Conservation (phyloP, 2,113 vertebrate genomes). For the Illadopsis cleaveri region DNA sequence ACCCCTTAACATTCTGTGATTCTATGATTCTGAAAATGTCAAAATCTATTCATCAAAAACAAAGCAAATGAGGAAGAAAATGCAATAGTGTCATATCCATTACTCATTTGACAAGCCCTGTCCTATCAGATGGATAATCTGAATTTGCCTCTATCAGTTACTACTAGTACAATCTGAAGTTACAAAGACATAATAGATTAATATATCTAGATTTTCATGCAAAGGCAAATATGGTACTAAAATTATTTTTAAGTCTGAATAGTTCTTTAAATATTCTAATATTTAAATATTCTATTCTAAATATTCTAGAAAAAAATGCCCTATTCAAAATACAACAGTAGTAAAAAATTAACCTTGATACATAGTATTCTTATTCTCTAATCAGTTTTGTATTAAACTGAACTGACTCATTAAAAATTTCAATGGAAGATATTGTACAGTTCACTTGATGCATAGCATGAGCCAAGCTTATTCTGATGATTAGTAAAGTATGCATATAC, state of each 20-base stretch:
- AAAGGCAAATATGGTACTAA: neutral
- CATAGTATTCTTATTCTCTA: neutral
- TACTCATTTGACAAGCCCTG: neutral
- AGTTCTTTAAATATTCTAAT: neutral
- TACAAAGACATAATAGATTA: neutral
- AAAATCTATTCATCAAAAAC: neutral
- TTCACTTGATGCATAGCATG: neutral
- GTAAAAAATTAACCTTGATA: neutral
- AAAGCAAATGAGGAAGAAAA: neutral
- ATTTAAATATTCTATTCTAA: no score
- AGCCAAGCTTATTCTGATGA: neutral
- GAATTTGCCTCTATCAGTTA: neutral
- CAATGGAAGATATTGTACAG: neutral
- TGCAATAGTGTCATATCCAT: neutral
- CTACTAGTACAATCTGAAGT: neutral
- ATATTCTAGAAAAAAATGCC: neutral
- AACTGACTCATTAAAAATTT: neutral
- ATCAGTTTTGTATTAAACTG: neutral
- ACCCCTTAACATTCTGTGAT: neutral
- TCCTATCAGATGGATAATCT: neutral
- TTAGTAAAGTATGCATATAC: neutral
- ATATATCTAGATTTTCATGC: neutral
- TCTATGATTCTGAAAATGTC: neutral
- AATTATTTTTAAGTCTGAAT: accelerated
- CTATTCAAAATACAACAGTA: neutral